Conservation (phyloP, 2,113 vertebrate genomes). For the Lagopus muta region DNA sequence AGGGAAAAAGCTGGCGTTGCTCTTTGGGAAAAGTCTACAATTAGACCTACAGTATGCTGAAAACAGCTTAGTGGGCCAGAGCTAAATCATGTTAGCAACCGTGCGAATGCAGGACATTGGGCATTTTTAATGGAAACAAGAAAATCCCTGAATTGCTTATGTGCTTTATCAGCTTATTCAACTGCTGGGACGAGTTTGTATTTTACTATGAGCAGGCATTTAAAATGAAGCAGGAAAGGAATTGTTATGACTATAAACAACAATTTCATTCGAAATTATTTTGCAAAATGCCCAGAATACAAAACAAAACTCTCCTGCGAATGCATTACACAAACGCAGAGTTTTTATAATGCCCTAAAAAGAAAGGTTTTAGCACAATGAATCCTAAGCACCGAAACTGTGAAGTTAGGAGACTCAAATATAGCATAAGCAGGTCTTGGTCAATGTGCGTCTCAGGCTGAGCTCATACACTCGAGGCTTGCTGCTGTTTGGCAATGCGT, state of each 20-base stretch:
- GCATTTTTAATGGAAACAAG: not conserved
- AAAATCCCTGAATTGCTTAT: not conserved
- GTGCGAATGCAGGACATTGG: not conserved
- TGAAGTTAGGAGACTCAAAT: not conserved
- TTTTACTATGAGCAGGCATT: not conserved
- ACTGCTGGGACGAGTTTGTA: not conserved
- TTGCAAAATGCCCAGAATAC: not conserved
- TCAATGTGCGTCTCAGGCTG: not conserved
- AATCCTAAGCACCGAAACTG: not conserved
- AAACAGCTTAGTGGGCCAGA: not conserved
- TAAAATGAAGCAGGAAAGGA: not conserved
- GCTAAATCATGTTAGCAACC: not conserved
- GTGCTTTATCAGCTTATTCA: not conserved
- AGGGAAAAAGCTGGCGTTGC: not conserved
- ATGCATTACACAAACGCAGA: not conserved
- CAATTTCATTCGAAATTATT: not conserved
- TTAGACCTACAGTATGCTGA: conserved; percentile 33
- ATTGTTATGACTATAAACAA: not conserved
- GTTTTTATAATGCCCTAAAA: not conserved
- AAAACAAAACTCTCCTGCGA: not conserved
- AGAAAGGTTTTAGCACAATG: not conserved
- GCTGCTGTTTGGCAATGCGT: not conserved
- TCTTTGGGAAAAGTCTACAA: not conserved
- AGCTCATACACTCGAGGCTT: not conserved
- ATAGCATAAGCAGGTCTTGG: not conserved